Base-by-base conservation (phyloP, 2,888 invertebrate species). In the Thelaira solivaga region DNA sequence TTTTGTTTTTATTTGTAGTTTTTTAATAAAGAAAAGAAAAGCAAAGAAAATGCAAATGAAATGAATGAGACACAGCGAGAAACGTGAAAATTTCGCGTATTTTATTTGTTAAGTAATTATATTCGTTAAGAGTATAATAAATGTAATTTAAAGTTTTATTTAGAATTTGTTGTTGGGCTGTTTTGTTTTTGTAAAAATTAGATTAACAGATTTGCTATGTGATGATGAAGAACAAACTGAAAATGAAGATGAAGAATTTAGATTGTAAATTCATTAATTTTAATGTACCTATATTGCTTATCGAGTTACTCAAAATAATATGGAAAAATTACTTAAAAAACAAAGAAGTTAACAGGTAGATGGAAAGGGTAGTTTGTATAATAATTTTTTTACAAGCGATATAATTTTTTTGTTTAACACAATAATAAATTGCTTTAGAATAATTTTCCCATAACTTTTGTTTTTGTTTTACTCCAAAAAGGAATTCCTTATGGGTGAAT, bases 31-130 rank as follows among this genome's bases (percentile, higher is more conserved):
- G n/a, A n/a, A n/a, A n/a, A n/a, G n/a, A n/a, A n/a, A n/a, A n/a
- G n/a, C n/a, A n/a, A n/a, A n/a, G n/a, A n/a, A n/a, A n/a, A n/a
- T n/a, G n/a, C n/a, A n/a, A n/a, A n/a, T n/a, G n/a, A n/a, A n/a
- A n/a, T n/a, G n/a, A n/a, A n/a, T n/a, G n/a, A n/a, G 11, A n/a
- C 34, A 34, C 34, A n/a, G 26, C 18, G 39, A 24, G 29, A 34
- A 64, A 26, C 10, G n/a, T 11, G 13, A 34, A 65, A 57, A 39
- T 57, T 41, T 41, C 11, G 11, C 41, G 55, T 49, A 45, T 53
- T 53, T 59, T n/a, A 31, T 47, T 72, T 43, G 24, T 65, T 29
- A 69, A 65, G 45, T 65, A 71, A 76, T 76, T 76, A 71, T 65
- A 71, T 61, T 61, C 49, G 10, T 47, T 55, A 61, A 41, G 39